phyloP scores from a whole-genome alignment of 2,888 invertebrate genomes.

The Drosophila affinis region DNA sequence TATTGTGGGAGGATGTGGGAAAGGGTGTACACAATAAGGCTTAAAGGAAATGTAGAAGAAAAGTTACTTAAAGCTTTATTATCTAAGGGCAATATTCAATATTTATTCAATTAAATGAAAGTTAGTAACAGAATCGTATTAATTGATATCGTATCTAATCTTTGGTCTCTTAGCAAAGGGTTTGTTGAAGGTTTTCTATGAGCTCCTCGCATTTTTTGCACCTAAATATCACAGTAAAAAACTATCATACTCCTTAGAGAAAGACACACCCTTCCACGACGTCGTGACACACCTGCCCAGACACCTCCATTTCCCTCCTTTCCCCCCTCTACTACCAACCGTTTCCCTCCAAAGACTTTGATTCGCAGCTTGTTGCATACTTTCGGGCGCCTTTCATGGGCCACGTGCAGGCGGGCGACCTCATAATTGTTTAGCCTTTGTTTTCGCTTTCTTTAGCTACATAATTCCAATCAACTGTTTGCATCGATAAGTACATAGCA shows the following conservation, averaged over 20 bases:
- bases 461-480: constrained; percentile 72
- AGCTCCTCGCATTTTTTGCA: background rate
- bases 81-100: background rate
- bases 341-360: background rate
- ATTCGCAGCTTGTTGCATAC: constrained; percentile 35
- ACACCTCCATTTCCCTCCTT: background rate
- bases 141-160: background rate
- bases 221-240: too few species aligned
- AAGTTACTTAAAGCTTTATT: background rate
- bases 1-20: too few species aligned
- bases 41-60: background rate
- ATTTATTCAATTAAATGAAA: background rate
- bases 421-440: constrained; percentile 34
- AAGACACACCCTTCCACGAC: too few species aligned
- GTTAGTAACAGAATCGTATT: background rate
- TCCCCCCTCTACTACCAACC: too few species aligned
- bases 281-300: too few species aligned
- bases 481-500: constrained; percentile 60
- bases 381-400: constrained; percentile 35
- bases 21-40: background rate
- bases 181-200: background rate
- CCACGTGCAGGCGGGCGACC: constrained; percentile 39
- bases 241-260: too few species aligned
- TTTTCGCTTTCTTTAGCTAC: constrained; percentile 13
- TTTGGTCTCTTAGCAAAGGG: background rate